phyloP scores from a whole-genome alignment of 1,140 invertebrate genomes.

The Hesperophylax magnus region DNA sequence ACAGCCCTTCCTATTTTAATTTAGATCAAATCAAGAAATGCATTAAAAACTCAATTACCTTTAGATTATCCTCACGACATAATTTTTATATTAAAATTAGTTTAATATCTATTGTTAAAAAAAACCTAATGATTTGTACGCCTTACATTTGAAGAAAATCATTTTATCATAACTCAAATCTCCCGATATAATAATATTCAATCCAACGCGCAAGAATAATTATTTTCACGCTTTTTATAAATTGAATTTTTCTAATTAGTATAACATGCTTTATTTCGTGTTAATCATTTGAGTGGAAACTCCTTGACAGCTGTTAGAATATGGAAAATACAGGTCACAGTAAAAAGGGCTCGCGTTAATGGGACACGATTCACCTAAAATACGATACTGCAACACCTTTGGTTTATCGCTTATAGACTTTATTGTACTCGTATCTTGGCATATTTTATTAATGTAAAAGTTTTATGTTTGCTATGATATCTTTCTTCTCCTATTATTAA shows the following conservation, averaged over 20 bases:
- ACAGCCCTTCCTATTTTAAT: too few species aligned
- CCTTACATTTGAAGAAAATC: too few species aligned
- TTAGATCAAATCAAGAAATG: too few species aligned
- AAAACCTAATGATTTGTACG: too few species aligned
- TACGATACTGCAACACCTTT: neutral
- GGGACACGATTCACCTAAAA: neutral
- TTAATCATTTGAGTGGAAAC: neutral
- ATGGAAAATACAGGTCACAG: conserved; percentile 9
- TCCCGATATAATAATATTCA: neutral
- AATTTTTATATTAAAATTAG: too few species aligned
- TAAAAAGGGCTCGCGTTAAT: conserved; percentile 14
- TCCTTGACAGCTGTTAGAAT: neutral
- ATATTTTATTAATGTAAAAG: neutral
- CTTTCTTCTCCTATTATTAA: neutral
- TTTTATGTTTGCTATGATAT: neutral
- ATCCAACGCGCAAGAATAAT: neutral
- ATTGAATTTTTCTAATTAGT: neutral
- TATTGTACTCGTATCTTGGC: too few species aligned
- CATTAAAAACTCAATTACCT: too few species aligned
- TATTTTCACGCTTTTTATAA: neutral
- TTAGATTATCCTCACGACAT: too few species aligned
- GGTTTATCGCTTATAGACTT: too few species aligned
- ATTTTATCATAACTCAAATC: neutral
- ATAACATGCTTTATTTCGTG: neutral
- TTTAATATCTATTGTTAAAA: too few species aligned